phyloP scores from a whole-genome alignment of 2,797 vertebrate genomes.

The Florisuga fusca region DNA sequence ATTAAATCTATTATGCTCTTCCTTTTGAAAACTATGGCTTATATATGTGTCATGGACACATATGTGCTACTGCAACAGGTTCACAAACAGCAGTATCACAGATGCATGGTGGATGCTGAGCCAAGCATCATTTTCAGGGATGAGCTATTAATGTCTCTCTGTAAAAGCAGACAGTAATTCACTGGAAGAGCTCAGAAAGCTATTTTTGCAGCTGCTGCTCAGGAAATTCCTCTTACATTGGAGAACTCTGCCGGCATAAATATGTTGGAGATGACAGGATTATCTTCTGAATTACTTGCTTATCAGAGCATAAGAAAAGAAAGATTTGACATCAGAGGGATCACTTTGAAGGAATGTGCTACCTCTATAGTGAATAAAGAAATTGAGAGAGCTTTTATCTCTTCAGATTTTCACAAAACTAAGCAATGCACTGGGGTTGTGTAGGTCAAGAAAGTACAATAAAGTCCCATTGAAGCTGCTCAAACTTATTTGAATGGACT shows the following conservation, averaged over 20 bases:
- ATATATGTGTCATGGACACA: not conserved
- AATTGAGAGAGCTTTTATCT: not conserved
- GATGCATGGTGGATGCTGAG: not conserved
- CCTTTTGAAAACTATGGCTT: not conserved
- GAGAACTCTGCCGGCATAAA: not conserved
- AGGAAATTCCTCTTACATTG: not conserved
- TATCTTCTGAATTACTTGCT: conserved; percentile 2
- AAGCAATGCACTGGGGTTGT: not conserved
- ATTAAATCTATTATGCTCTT: not conserved
- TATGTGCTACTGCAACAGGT: not conserved
- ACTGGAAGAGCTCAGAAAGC: not conserved
- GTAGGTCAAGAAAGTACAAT: not conserved
- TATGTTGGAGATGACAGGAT: not conserved
- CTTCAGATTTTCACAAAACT: not conserved
- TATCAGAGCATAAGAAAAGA: not conserved
- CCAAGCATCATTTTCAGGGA: not conserved
- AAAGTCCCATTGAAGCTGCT: not conserved
- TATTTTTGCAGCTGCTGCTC: conserved; percentile 10
- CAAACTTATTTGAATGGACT: not conserved
- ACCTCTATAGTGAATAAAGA: not conserved
- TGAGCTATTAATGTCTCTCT: not conserved
- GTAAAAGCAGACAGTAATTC: not conserved
- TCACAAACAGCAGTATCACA: not conserved
- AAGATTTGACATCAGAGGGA: not conserved
- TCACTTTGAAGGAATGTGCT: not conserved